Percentiles rank a stretch among this genome's conserved stretches.
Conservation (phyloP, 2,888 invertebrate species). For the Amblyjoppa proteus region DNA sequence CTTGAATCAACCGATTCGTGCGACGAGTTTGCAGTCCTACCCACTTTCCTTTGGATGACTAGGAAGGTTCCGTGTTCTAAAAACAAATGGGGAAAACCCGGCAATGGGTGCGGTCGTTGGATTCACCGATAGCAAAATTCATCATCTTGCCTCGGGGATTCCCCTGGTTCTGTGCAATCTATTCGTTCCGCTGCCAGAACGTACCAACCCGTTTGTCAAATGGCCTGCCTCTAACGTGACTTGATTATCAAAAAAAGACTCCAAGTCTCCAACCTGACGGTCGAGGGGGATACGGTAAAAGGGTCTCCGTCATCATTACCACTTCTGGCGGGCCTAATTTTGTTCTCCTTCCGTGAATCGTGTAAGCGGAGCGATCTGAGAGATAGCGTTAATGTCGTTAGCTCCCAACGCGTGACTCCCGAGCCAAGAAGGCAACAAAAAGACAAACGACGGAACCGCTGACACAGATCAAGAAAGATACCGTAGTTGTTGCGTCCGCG, state of each 20-base stretch:
- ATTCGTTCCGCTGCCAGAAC: not conserved
- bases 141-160: not conserved
- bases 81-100: not conserved
- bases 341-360: not conserved
- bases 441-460: constrained; percentile 4
- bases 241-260: not conserved
- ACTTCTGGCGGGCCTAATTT: not conserved
- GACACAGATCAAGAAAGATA: constrained; percentile 2
- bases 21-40: not conserved
- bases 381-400: not conserved
- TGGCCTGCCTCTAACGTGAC: constrained; percentile 10
- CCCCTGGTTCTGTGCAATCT: not conserved
- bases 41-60: not conserved
- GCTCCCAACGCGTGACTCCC: not conserved
- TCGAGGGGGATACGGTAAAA: not conserved
- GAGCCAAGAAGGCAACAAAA: not conserved
- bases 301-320: not conserved
- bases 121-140: constrained; percentile 7
- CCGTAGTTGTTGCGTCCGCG: not conserved
- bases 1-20: constrained; percentile 14
- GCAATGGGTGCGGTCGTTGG: not conserved
- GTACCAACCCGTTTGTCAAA: not conserved
- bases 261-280: not conserved
- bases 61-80: not conserved
- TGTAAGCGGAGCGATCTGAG: not conserved